These are phyloP conservation scores for Stegana nigrithorax DNA, from an alignment of 2,888 invertebrate genomes.

Conservation along the genomic window DNA sequence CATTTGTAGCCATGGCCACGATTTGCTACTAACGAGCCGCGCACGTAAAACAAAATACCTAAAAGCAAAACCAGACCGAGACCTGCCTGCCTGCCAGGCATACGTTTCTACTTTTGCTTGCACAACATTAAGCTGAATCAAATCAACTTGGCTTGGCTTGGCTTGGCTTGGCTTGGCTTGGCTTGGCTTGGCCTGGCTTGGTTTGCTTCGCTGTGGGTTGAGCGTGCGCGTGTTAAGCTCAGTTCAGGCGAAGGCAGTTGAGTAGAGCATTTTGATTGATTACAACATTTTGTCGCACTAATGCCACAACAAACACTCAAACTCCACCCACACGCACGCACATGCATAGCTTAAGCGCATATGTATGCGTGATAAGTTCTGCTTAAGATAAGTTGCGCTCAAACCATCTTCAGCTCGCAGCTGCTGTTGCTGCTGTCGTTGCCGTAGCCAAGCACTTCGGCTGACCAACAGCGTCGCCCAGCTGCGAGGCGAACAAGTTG, in stretches of 20 bases:
- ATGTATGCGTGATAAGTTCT: background rate
- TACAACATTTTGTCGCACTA: slow-evolving; percentile 57
- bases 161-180: slow-evolving; percentile 19
- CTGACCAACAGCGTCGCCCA: no score
- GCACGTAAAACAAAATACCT: background rate
- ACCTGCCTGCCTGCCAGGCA: background rate
- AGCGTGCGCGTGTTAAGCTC: no score
- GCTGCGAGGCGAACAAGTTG: background rate
- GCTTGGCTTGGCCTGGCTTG: slow-evolving; percentile 20
- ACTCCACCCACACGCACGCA: background rate
- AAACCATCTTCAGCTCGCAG: background rate
- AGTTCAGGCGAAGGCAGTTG: slow-evolving; percentile 8
- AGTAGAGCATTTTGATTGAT: slow-evolving; percentile 45
- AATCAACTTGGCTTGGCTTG: background rate
- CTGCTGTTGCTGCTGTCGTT: background rate
- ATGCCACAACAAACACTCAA: slow-evolving; percentile 27
- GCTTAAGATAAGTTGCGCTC: background rate
- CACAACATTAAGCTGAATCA: background rate
- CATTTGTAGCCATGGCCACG: background rate
- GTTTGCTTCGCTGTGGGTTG: no score
- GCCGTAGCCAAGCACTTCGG: background rate
- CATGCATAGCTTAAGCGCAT: background rate
- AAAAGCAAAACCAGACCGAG: background rate
- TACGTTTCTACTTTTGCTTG: background rate
- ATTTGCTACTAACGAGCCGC: background rate